A percentile compares a stretch with the other conserved stretches of the same genome.
These are phyloP conservation scores for Drosophila peninsularis DNA, from an alignment of 2,888 invertebrate genomes.

Conservation along the genomic window DNA sequence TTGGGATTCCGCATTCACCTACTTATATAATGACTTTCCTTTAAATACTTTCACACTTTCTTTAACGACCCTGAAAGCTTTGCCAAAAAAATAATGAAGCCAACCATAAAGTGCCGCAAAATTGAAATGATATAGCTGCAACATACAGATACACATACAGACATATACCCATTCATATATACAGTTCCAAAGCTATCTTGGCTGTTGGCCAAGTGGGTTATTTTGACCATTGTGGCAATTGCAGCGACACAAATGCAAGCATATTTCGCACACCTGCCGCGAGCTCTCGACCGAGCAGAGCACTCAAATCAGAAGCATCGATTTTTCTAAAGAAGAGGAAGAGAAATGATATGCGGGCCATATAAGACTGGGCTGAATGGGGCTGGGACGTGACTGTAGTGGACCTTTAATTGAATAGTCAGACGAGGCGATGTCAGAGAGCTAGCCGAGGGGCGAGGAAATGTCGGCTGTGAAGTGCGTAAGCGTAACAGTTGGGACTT, in stretches of 20 bases:
- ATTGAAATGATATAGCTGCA: constrained; percentile 1
- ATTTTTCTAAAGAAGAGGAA: constrained; percentile 47
- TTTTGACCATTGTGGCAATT: constrained; percentile 54
- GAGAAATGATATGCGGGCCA: constrained; percentile 7
- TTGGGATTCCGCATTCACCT: too few species aligned
- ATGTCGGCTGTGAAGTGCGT: constrained; percentile 13
- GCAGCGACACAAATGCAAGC: constrained; percentile 12
- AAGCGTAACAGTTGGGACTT: constrained; percentile 20
- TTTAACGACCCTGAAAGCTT: constrained; percentile 54
- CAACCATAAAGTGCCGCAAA: constrained; percentile 7
- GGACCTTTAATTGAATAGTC: constrained; percentile 22
- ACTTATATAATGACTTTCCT: constrained; percentile 5
- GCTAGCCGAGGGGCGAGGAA: not conserved
- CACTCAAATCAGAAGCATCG: constrained; percentile 58
- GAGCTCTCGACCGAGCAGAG: constrained; percentile 15
- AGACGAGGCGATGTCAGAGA: constrained; percentile 1
- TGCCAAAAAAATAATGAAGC: constrained; percentile 15
- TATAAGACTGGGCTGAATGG: constrained; percentile 2
- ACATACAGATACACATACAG: not conserved
- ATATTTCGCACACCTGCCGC: constrained; percentile 25
- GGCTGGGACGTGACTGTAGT: constrained; percentile 48
- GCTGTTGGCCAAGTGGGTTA: constrained; percentile 63
- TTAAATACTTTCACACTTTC: not conserved
- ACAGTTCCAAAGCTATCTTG: constrained; percentile 31
- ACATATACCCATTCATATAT: not conserved